phyloP scores from a whole-genome alignment of 2,113 vertebrate genomes.

The Phalacrocorax brasilianus region DNA sequence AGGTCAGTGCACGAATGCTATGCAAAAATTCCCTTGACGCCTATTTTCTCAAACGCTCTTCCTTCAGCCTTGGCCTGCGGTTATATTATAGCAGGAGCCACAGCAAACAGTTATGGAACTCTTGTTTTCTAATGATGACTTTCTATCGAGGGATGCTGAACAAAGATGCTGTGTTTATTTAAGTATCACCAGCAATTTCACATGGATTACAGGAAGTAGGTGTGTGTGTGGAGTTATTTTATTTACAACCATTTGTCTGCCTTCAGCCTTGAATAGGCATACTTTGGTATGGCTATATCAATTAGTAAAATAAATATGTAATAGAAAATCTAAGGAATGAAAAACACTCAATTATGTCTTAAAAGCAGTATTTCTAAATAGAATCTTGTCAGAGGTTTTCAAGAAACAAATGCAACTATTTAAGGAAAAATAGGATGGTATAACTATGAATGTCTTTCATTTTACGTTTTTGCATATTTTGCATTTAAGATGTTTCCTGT shows the following conservation, averaged over 20 bases:
- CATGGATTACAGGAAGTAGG: slow-evolving; percentile 1
- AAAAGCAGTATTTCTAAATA: not conserved
- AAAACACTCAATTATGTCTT: not conserved
- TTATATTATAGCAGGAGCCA: not conserved
- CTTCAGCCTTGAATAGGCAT: not conserved
- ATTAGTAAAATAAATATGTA: slow-evolving; percentile 26
- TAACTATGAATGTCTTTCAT: not conserved
- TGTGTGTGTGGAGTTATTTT: not conserved
- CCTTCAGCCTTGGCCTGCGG: not conserved
- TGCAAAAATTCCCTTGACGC: not conserved
- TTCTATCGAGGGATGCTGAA: not conserved
- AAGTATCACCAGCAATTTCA: slow-evolving; percentile 20
- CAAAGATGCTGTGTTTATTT: not conserved
- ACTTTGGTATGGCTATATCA: slow-evolving; percentile 12
- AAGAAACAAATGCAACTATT: not conserved
- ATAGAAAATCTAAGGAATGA: not conserved
- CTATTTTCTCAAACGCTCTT: not conserved
- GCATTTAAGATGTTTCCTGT: not conserved
- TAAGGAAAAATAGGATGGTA: not conserved
- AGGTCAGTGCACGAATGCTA: not conserved
- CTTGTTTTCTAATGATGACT: not conserved
- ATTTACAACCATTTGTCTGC: not conserved
- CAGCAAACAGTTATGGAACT: not conserved
- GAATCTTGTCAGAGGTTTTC: not conserved
- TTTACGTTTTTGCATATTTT: not conserved